A percentile compares a stretch with the other conserved stretches of the same genome.
These are phyloP conservation scores for Carassius carassius DNA, from an alignment of 2,113 vertebrate species.

Conservation along the genomic window DNA sequence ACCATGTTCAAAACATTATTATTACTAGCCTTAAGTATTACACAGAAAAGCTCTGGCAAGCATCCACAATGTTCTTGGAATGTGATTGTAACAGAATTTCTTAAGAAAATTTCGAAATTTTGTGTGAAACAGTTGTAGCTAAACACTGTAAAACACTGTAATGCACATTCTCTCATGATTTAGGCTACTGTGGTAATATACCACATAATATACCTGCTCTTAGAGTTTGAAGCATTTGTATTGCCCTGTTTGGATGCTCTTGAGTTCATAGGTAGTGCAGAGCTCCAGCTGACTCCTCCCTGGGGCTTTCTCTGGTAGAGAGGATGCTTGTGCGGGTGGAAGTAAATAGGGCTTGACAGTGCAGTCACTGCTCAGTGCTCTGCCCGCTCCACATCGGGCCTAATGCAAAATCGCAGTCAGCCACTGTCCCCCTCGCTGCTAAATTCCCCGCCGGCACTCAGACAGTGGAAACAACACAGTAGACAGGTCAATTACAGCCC, in stretches of 20 bases:
- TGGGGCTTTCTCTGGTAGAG: slow-evolving; percentile 59
- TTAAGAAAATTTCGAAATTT: not conserved
- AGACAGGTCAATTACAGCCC: slow-evolving; percentile 50
- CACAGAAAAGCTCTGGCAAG: not conserved
- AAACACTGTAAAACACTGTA: not conserved
- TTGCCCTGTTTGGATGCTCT: not conserved
- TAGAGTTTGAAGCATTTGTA: not conserved
- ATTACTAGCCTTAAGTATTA: not conserved
- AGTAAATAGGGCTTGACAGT: slow-evolving; percentile 64
- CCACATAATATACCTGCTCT: not conserved
- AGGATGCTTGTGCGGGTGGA: slow-evolving; percentile 56
- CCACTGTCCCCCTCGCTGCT: slow-evolving; percentile 6
- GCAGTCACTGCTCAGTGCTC: slow-evolving; percentile 52
- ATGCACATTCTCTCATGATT: not conserved
- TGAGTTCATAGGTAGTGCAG: slow-evolving; percentile 60
- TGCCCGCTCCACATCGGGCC: slow-evolving; percentile 11
- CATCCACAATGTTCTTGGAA: not conserved
- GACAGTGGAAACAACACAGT: slow-evolving; percentile 10
- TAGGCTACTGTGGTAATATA: not conserved
- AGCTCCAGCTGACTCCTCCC: slow-evolving; percentile 59
- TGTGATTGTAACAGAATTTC: not conserved
- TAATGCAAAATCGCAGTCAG: slow-evolving; percentile 48
- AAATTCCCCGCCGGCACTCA: not conserved
- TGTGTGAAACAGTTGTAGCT: not conserved
- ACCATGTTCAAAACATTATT: not conserved